Conservation (phyloP, 2,888 invertebrate genomes). For the Leptodirus hochenwartii region DNA sequence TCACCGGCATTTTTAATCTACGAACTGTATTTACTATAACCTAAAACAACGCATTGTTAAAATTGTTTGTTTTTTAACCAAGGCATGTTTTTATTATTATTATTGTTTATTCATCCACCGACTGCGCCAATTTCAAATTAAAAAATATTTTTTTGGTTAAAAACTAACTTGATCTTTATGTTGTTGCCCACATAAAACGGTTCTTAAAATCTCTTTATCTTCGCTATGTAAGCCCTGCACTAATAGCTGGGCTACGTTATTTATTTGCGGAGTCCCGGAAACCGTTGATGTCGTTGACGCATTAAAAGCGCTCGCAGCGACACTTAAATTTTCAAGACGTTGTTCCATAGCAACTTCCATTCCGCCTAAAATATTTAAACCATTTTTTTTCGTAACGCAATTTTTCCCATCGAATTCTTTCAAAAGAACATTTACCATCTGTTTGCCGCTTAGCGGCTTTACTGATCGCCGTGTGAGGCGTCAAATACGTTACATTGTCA, state of each 20-base stretch:
- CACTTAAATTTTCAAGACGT: conserved; percentile 58
- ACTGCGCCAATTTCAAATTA: no score
- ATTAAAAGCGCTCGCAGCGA: no score
- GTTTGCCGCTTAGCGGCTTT: conserved; percentile 6
- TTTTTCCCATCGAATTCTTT: conserved; percentile 14
- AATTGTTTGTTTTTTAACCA: no score
- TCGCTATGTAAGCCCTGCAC: conserved; percentile 75
- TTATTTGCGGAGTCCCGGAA: conserved; percentile 35
- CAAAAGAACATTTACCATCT: conserved; percentile 18
- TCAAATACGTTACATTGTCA: conserved; percentile 31
- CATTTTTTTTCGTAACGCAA: conserved; percentile 14
- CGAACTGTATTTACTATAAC: conserved; percentile 57
- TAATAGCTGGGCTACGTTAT: conserved; percentile 64
- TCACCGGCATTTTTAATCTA: conserved; percentile 55
- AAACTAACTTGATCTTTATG: no score
- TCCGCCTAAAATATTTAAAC: conserved; percentile 5
- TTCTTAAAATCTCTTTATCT: conserved; percentile 52
- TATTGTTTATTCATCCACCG: no score
- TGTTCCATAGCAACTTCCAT: conserved; percentile 66
- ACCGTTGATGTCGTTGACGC: no score
- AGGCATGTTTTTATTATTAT: no score
- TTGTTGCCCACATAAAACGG: conserved; percentile 51
- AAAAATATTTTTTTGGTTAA: no score
- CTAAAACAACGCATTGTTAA: no score
- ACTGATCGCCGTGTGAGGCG: conserved; percentile 14